These are phyloP conservation scores for Alloplasta piceator DNA, from an alignment of 2,888 invertebrate species.

Conservation along the genomic window DNA sequence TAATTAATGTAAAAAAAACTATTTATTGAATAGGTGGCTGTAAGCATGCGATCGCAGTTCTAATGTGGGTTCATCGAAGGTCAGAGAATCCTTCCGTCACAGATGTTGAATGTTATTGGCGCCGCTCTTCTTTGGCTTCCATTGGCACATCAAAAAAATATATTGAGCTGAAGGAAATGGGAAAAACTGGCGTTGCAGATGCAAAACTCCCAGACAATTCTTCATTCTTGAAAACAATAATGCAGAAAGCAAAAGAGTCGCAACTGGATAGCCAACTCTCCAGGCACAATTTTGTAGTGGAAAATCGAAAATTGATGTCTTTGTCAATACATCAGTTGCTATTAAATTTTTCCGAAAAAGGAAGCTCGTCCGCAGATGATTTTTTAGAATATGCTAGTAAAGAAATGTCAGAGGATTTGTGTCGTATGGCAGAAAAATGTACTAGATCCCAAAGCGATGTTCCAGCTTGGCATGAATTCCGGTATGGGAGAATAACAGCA, in stretches of 20 bases:
- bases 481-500: conserved; percentile 21
- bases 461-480: not conserved
- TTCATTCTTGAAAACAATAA: not conserved
- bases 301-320: not conserved
- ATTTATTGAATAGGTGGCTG: conserved; percentile 6
- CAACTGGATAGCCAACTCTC: not conserved
- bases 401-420: too few species aligned
- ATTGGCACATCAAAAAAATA: conserved; percentile 6
- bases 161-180: not conserved
- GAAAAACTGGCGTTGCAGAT: conserved; percentile 3
- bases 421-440: not conserved
- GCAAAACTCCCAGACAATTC: conserved; percentile 1
- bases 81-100: conserved; percentile 4
- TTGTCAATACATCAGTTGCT: too few species aligned
- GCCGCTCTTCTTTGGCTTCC: not conserved
- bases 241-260: conserved; percentile 6
- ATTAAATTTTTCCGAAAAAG: not conserved
- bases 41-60: conserved; percentile 2
- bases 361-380: not conserved
- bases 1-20: not conserved
- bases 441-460: not conserved
- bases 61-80: not conserved
- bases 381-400: too few species aligned
- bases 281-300: not conserved
- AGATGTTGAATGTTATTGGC: conserved; percentile 8